phyloP scores from a whole-genome alignment of 2,888 invertebrate genomes.

The Zhengitettix transpicula region DNA sequence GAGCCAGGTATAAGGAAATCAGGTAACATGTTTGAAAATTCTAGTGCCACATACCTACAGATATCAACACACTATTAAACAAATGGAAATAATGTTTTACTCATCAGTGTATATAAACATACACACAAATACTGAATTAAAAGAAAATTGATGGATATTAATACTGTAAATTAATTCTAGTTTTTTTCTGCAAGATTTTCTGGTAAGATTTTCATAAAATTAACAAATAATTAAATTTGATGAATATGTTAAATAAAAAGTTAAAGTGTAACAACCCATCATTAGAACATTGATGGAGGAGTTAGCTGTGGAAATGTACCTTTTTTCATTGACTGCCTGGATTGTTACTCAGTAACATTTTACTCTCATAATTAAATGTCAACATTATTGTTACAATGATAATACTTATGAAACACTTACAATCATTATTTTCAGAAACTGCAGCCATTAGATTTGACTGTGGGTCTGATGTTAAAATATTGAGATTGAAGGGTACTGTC shows the following conservation, averaged over 20 bases:
- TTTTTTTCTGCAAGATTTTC: no score
- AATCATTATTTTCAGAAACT: constrained; percentile 41
- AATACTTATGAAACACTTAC: constrained; percentile 29
- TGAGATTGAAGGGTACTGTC: constrained; percentile 38
- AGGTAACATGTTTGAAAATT: not conserved
- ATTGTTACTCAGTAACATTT: no score
- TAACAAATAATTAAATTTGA: no score
- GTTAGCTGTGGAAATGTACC: no score
- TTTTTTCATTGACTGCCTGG: no score
- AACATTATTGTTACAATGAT: constrained; percentile 2
- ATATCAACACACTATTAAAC: not conserved
- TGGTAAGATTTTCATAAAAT: no score
- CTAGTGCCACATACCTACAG: not conserved
- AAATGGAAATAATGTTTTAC: not conserved
- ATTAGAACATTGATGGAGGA: no score
- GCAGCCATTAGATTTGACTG: constrained; percentile 49
- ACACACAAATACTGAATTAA: no score
- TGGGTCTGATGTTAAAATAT: constrained; percentile 38
- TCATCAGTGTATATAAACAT: not conserved
- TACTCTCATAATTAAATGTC: constrained; percentile 1
- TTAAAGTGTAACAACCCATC: no score
- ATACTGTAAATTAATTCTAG: no score
- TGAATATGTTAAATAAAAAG: no score
- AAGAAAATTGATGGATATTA: no score
- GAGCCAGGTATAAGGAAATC: not conserved